Conservation (phyloP, 2,888 invertebrate genomes). For the Antheraea yamamai region DNA sequence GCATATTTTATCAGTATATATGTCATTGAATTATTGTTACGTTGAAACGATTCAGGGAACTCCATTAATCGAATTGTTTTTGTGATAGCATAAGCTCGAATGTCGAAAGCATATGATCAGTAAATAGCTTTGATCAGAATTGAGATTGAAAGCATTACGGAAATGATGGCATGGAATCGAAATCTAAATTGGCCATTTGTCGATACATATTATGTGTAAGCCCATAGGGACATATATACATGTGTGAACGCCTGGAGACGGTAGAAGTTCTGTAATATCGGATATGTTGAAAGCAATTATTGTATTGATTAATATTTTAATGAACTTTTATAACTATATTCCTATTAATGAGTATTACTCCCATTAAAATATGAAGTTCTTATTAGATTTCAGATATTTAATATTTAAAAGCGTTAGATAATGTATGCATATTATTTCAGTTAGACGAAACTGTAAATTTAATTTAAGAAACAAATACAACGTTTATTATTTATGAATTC, state of each 20-base stretch:
- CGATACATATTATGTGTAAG: constrained; percentile 28
- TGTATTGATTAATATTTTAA: no score
- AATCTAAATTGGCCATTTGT: constrained; percentile 56
- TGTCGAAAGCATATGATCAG: constrained; percentile 38
- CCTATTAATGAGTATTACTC: no score
- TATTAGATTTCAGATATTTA: no score
- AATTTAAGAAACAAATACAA: no score
- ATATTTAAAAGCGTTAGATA: no score
- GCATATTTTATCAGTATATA: background rate
- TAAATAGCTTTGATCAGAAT: constrained; percentile 57
- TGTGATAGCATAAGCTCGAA: constrained; percentile 14
- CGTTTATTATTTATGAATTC: no score
- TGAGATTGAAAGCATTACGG: constrained; percentile 57
- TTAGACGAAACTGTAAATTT: no score
- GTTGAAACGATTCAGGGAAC: constrained; percentile 5
- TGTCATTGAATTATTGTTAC: background rate
- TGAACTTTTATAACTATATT: no score
- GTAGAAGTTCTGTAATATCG: no score
- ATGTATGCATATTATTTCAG: no score
- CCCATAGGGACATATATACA: background rate
- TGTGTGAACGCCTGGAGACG: background rate
- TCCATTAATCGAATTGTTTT: constrained; percentile 18
- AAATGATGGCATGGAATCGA: constrained; percentile 54
- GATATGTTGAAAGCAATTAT: no score
- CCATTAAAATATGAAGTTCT: no score